Base-by-base conservation (phyloP, 2,888 invertebrate species). In the Metalampra italica region DNA sequence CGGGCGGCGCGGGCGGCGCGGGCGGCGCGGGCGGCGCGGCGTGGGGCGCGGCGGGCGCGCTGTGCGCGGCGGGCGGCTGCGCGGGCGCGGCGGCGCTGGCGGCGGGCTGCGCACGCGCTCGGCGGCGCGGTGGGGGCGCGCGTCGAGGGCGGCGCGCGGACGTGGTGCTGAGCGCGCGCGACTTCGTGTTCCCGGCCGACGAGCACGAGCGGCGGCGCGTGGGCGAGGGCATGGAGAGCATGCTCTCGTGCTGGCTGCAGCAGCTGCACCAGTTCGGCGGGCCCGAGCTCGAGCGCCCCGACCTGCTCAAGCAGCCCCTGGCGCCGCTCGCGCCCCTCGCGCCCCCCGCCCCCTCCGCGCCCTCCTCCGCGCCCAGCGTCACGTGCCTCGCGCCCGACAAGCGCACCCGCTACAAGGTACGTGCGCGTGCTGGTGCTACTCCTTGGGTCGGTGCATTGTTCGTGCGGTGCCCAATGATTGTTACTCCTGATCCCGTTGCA, bases 201-300 rank as follows among this genome's bases (percentile, higher is more conserved):
- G 84, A 82, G 59, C 70, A 66, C 60, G 84, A 82, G 60, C 70
- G 69, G 36, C 74, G 79, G 4, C 76, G 82, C 52, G 79, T 84
- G 37, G 84, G 80, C 43, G 95, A 95, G 72, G 96, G 96, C 51
- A 95, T 96, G 78, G 96, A 96, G 78, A 94, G 94, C 49, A 95
- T 96, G 95, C 90, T 96, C 13, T 94, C 95, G 66, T 95, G 95
- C 73, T 95, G 95, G 95, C 81, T 96, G 54, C 95, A 95, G 73
- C 95, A 95, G 71, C 83, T 96, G 53, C 95, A 95, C 76, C 95
- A 95, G 75, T 94, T 95, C 63, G 95, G 95, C 12, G 95, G 94
- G 0, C 94, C 95, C 1, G 95, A 95, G 81, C 93, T 94, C 42
- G 96, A 96, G 64, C 95, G 95, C 13, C 50, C 63, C 96, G 97